Base-by-base conservation (phyloP, 2,888 invertebrate genomes). In the Apotomis capreana region DNA sequence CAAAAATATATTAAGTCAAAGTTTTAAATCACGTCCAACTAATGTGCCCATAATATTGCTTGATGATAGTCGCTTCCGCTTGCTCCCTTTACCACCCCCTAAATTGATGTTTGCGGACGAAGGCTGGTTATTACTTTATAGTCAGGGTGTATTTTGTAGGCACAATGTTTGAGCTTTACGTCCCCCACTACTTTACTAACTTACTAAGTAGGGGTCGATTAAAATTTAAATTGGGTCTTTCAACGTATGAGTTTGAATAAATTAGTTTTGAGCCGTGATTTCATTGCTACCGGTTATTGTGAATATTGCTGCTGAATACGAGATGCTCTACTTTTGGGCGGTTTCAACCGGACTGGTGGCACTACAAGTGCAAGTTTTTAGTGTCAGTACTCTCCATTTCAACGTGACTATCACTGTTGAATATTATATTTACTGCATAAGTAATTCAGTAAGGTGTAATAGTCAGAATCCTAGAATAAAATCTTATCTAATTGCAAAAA, bases 81-180 rank as follows among this genome's bases (percentile, higher is more conserved):
- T 74, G 12, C 79, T 3, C 36, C 74, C 78, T 75, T 40, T 0
- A 46, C 78, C 80, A 74, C 57, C 71, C 54, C 40, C 60, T 75
- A 84, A 84, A 84, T 85, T 79, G 81, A 76, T 87, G 87, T 86
- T 87, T 86, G 84, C 81, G 78, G 79, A 81, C 84, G 83, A 84
- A 83, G 83, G 81, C 81, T 81, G 84, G 85, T 89, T 87, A 90
- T 88, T 84, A 85, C 85, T 87, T 84, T 85, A 87, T 86, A 83
- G 84, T 81, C 78, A 77, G 81, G 83, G 81, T 83, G 83, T 82
- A 86, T 83, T 84, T 84, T 87, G 83, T 87, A 81, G 74, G 76
- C 79, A 82, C 83, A 85, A 82, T 83, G 83, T 84, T 79, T 79
- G 77, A 76, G 76, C 80, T 80, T 77, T 76, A 80, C 71, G 54